Evolutionary conservation across 2,113 vertebrate species (phyloP).

Genomic region (Myotis brandtii): DNA sequence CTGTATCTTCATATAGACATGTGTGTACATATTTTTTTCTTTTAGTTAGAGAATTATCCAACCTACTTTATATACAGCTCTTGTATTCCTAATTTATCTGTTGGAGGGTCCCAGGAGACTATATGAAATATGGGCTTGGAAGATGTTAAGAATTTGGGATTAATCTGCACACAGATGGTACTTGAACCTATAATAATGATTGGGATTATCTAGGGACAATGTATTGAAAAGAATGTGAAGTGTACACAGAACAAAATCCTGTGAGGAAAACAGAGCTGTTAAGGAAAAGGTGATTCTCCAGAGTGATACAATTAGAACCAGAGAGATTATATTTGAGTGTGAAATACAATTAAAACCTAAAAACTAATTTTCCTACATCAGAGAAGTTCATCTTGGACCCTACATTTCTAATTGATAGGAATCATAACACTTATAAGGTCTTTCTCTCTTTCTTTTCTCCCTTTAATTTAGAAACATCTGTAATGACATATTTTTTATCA

Average conservation of each 20-base stretch:
- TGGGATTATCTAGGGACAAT: background rate
- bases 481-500: background rate
- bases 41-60: conserved; percentile 25
- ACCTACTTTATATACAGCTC: background rate
- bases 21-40: background rate
- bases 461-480: conserved; percentile 10
- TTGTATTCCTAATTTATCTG: background rate
- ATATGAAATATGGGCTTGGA: background rate
- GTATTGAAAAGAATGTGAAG: background rate
- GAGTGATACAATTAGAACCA: background rate
- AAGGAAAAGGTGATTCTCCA: background rate
- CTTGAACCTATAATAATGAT: background rate
- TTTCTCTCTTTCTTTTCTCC: background rate
- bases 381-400: background rate
- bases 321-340: background rate
- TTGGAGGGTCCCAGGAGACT: background rate
- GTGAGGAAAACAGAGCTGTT: background rate
- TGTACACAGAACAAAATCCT: background rate
- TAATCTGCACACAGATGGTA: background rate
- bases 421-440: background rate
- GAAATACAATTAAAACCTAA: background rate
- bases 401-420: background rate
- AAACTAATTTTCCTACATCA: background rate
- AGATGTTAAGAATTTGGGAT: conserved; percentile 9
- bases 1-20: background rate